These are phyloP conservation scores for Turnix velox DNA, from an alignment of 2,113 vertebrate genomes.

Conservation along the genomic window DNA sequence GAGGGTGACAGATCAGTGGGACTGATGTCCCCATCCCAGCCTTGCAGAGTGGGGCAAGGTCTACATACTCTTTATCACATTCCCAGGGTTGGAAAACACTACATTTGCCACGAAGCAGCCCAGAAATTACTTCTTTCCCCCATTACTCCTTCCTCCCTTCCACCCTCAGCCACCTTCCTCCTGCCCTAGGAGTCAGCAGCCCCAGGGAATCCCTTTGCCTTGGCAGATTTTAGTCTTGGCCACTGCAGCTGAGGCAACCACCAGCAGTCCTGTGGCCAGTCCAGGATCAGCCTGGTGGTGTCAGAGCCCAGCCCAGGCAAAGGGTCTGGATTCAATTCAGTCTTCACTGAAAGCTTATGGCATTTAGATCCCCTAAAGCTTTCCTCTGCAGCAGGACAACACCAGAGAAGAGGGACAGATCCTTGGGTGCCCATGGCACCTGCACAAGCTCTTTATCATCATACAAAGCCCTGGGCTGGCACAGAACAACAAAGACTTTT, in stretches of 20 bases:
- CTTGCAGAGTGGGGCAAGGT: background rate
- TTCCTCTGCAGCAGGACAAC: background rate
- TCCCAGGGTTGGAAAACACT: background rate
- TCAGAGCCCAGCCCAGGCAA: background rate
- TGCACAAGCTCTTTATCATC: background rate
- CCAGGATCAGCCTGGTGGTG: background rate
- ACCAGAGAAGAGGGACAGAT: background rate
- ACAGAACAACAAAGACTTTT: background rate
- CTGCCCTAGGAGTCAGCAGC: background rate
- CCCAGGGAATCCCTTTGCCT: background rate
- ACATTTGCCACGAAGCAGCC: background rate
- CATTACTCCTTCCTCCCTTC: background rate
- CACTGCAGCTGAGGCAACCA: background rate
- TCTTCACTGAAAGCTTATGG: background rate
- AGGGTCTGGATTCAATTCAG: background rate
- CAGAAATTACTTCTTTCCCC: background rate
- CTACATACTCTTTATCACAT: background rate
- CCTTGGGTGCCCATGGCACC: rapidly evolving
- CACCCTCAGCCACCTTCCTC: background rate
- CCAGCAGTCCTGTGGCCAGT: background rate
- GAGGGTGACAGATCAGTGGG: background rate
- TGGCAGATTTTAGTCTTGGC: background rate
- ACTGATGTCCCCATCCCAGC: background rate
- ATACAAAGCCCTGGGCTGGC: background rate
- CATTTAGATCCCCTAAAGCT: background rate